Base-by-base conservation (phyloP, 2,113 vertebrate genomes). In the Myrmecobius fasciatus region DNA sequence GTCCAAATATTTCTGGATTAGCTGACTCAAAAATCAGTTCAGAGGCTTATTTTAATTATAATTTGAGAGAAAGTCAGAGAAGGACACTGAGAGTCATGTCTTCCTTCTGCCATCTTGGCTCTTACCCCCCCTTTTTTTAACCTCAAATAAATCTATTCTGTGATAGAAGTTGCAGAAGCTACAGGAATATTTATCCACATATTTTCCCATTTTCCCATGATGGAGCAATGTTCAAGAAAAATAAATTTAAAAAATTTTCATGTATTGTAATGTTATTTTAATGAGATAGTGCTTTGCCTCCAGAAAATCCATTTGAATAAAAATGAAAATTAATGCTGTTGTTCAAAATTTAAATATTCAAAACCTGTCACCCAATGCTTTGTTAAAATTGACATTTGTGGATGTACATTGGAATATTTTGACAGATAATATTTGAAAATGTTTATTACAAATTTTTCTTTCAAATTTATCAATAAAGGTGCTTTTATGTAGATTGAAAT, bases 241-340 rank as follows among this genome's bases (percentile, higher is more conserved):
- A 60, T 60, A 60, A 31, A 31, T 60, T 31, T 12, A 26, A 54
- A 1, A 31, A 12, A 2, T 60, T 60, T 60, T 31, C 28, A 60
- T 36, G 28, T 60, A 60, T 31, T 31, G 11, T 60, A 60, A 60
- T 43, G 88, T 93, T 94, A 95, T 96, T 96, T 54, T 95, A 93
- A 93, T 90, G 11, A 90, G 46, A 91, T 49, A 8, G 0, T 24
- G 75, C 83, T 83, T 90, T 2, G 3, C 28, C 28, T 60, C 9
- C 54, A 89, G 93, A 75, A 96, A 97, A 92, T 93, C 36, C 14
- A 1, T 91, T 96, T 89, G 95, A 95, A 94, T 95, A 92, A 95
- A 95, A 95, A 91, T n/a, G 92, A 11, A 89, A 93, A 97, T 95
- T 94, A 95, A 46, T 75, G 25, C 88, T 20, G 83, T 53, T 90